Percentiles rank a stretch among this genome's conserved stretches.
Evolutionary conservation across 2,888 invertebrate genomes (phyloP).

Genomic region (Rhagium mordax): DNA sequence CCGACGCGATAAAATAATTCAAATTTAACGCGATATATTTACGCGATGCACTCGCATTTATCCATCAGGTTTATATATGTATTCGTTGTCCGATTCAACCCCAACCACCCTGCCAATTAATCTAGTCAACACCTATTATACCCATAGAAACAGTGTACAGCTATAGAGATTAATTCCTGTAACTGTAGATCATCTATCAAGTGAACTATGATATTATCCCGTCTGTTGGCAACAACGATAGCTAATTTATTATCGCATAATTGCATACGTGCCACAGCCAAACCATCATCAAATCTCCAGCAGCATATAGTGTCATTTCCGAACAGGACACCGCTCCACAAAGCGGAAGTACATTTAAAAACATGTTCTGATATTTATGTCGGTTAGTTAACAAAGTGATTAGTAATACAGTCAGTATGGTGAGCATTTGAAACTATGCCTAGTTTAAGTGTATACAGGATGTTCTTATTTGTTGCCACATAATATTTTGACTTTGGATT

Average conservation of each 20-base stretch:
- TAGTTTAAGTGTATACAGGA: too few species aligned
- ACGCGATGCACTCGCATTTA: not conserved
- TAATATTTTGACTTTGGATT: too few species aligned
- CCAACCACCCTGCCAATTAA: conserved; percentile 35
- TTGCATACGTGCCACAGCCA: conserved; percentile 56
- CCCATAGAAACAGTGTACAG: conserved; percentile 43
- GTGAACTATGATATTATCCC: conserved; percentile 47
- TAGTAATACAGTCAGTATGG: not conserved
- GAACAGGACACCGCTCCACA: conserved; percentile 15
- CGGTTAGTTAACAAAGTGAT: not conserved
- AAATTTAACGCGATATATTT: not conserved
- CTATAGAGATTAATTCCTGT: conserved; percentile 44
- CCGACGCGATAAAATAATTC: too few species aligned
- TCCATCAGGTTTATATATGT: not conserved
- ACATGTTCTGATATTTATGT: not conserved
- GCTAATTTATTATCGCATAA: conserved; percentile 56
- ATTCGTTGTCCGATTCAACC: not conserved
- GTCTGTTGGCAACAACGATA: conserved; percentile 52
- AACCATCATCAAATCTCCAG: conserved; percentile 45
- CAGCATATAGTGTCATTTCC: conserved; percentile 35
- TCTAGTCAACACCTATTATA: conserved; percentile 46
- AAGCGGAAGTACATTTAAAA: conserved; percentile 10
- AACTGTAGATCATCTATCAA: conserved; percentile 51
- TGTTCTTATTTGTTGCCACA: too few species aligned
- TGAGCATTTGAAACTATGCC: too few species aligned